Conservation (phyloP, 1,140 invertebrate genomes). For the Glomeris maerens region DNA sequence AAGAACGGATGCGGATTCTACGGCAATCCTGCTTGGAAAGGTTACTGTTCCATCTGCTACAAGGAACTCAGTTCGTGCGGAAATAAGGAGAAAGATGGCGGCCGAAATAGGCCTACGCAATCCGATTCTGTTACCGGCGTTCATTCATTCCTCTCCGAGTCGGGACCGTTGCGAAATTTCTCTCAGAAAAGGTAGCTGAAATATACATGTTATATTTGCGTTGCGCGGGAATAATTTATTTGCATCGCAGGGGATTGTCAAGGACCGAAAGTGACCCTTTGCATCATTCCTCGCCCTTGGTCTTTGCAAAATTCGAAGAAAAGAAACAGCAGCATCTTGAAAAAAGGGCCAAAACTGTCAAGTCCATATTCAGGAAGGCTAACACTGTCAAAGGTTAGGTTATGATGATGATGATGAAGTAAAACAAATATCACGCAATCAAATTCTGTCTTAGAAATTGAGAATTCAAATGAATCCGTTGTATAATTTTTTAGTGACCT, state of each 20-base stretch:
- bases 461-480: no score
- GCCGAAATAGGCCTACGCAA: no score
- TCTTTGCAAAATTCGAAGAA: conserved; percentile 70
- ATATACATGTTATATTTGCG: no score
- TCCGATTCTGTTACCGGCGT: no score
- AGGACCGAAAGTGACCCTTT: conserved; percentile 7
- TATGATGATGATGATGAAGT: no score
- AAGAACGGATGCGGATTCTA: conserved; percentile 92
- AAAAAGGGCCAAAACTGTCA: conserved; percentile 62
- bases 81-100: no score
- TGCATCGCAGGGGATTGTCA: conserved; percentile 1
- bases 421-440: no score
- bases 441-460: no score
- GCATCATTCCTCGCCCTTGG: conserved; percentile 24
- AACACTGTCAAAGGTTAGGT: conserved; percentile 32
- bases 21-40: conserved; percentile 92
- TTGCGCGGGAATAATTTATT: conserved; percentile 8
- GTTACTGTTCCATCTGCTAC: conserved; percentile 87
- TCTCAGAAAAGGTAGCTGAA: no score
- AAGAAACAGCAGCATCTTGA: conserved; percentile 68
- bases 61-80: conserved; percentile 30
- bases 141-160: no score
- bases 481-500: no score
- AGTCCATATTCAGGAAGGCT: conserved; percentile 60
- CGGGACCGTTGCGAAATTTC: no score